Conservation (phyloP, 2,113 vertebrate genomes). For the Dasypus novemcinctus region DNA sequence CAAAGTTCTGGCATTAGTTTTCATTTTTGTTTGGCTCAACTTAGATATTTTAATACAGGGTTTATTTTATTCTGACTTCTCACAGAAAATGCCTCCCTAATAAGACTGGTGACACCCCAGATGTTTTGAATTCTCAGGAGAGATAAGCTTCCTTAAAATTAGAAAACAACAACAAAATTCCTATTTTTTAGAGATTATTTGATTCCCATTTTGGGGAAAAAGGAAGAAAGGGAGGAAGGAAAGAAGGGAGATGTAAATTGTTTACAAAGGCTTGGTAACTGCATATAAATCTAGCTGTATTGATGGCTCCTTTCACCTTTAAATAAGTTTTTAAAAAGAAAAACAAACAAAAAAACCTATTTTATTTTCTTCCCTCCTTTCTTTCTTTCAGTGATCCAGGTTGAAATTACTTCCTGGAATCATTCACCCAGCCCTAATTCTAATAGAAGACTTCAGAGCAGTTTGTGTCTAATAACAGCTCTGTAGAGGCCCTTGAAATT, state of each 20-base stretch:
- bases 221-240: not conserved
- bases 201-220: not conserved
- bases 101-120: not conserved
- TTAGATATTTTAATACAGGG: constrained; percentile 8
- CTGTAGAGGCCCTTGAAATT: constrained; percentile 83
- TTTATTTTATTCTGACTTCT: constrained; percentile 35
- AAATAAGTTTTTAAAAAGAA: not conserved
- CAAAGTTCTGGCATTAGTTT: constrained; percentile 1
- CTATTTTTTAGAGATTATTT: not conserved
- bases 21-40: constrained; percentile 16
- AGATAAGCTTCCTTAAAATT: constrained; percentile 17
- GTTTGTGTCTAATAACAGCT: constrained; percentile 81
- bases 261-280: not conserved
- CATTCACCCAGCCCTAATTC: constrained; percentile 80
- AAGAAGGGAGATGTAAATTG: not conserved
- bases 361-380: not conserved
- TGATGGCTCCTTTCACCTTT: constrained; percentile 41
- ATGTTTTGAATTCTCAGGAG: constrained; percentile 1
- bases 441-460: constrained; percentile 80
- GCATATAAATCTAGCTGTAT: not conserved
- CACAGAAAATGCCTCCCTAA: not conserved
- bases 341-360: not conserved
- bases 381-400: constrained; percentile 55
- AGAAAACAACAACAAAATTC: not conserved
- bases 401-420: constrained; percentile 69